Evolutionary conservation across 1,140 invertebrate species (phyloP).

Genomic region (Fopius arisanus): DNA sequence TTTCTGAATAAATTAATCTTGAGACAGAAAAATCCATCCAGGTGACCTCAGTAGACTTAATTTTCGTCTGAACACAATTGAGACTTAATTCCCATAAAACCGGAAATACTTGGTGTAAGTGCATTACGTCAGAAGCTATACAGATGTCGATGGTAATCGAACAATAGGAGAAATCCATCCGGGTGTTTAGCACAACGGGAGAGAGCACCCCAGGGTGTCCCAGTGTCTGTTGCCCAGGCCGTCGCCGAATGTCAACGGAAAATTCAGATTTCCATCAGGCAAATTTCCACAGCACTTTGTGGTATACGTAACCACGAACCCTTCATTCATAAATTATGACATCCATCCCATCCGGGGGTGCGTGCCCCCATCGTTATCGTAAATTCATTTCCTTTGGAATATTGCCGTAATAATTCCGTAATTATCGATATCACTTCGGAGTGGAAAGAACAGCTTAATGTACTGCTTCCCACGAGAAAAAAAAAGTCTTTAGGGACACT

Average conservation of each 20-base stretch:
- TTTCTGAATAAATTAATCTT: no score
- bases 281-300: slow-evolving; percentile 2
- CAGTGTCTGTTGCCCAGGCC: slow-evolving; percentile 15
- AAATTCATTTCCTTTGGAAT: neutral
- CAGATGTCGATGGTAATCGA: slow-evolving; percentile 12
- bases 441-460: neutral
- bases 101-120: no score
- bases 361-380: neutral
- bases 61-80: no score
- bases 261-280: neutral
- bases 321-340: neutral
- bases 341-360: neutral
- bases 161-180: slow-evolving; percentile 21
- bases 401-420: neutral
- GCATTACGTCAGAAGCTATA: neutral
- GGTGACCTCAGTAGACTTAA: no score
- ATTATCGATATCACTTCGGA: neutral
- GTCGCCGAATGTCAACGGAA: neutral
- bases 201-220: slow-evolving; percentile 11
- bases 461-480: neutral
- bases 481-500: neutral
- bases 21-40: no score
- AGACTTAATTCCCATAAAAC: no score
- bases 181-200: slow-evolving; percentile 14
- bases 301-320: neutral